Conservation (phyloP, 2,113 vertebrate genomes). For the Ginglymostoma cirratum region DNA sequence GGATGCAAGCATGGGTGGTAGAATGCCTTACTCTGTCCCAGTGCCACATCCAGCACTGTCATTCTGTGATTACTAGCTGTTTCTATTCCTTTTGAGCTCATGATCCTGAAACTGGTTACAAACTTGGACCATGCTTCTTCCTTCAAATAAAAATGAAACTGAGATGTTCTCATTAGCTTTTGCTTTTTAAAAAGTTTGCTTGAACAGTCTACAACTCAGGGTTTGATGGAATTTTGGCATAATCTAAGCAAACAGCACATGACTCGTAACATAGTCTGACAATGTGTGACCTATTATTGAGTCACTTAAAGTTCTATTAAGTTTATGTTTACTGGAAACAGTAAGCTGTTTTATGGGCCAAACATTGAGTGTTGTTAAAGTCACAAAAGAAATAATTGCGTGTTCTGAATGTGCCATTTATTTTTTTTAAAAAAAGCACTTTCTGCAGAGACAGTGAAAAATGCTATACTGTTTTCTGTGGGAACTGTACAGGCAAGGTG, state of each 20-base stretch:
- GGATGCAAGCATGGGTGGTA: too few relatives aligned
- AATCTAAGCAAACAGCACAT: neutral
- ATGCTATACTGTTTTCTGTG: neutral
- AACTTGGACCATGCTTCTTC: neutral
- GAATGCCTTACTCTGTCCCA: too few relatives aligned
- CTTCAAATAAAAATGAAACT: slow-evolving; percentile 3
- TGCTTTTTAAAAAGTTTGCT: neutral
- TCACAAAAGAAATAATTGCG: slow-evolving; percentile 25
- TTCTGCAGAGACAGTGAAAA: slow-evolving; percentile 19
- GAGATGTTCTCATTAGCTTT: neutral
- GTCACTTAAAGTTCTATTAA: slow-evolving; percentile 31
- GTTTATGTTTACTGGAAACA: slow-evolving; percentile 22
- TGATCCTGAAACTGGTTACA: neutral
- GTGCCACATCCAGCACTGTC: neutral
- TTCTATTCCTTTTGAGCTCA: neutral
- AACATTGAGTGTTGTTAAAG: slow-evolving; percentile 18
- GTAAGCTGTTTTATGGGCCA: slow-evolving; percentile 11
- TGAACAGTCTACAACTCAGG: neutral
- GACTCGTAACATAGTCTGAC: neutral
- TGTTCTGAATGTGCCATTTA: slow-evolving; percentile 12
- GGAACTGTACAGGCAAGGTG: neutral
- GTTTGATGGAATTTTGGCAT: neutral
- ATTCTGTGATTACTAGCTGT: neutral
- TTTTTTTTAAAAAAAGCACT: neutral
- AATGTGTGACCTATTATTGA: slow-evolving; percentile 11